Evolutionary conservation across 1,140 invertebrate species (phyloP).

Genomic region (Matsumurasca onukii): DNA sequence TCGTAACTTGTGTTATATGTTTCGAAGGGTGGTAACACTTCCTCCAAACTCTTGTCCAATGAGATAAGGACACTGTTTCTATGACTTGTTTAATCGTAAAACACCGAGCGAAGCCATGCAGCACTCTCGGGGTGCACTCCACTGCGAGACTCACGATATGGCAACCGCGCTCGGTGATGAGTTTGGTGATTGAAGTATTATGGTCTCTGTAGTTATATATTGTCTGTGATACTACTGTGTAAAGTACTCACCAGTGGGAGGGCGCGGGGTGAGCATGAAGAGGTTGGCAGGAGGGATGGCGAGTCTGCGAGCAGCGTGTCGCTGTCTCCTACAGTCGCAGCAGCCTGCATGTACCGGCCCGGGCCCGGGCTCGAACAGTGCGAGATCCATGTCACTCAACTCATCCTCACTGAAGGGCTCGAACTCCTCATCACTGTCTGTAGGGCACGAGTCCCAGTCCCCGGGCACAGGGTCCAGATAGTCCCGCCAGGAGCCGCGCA

Average conservation of each 20-base stretch:
- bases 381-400: constrained; percentile 65
- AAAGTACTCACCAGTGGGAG: constrained; percentile 19
- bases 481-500: constrained; percentile 37
- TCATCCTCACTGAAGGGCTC: constrained; percentile 57
- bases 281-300: constrained; percentile 37
- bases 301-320: constrained; percentile 13
- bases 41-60: too few species aligned
- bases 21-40: too few species aligned
- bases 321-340: background rate
- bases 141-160: too few species aligned
- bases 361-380: constrained; percentile 61
- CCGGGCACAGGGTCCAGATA: constrained; percentile 30
- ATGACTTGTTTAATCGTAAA: too few species aligned
- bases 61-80: too few species aligned
- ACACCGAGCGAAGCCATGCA: too few species aligned
- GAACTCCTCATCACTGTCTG: constrained; percentile 52
- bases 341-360: constrained; percentile 44
- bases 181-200: too few species aligned
- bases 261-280: constrained; percentile 33
- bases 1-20: too few species aligned
- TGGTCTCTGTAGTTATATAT: too few species aligned
- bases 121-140: too few species aligned
- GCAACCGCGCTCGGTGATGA: too few species aligned
- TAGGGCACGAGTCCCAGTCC: constrained; percentile 24
- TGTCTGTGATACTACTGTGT: too few species aligned